A percentile compares a stretch with the other conserved stretches of the same genome.
phyloP scores from a whole-genome alignment of 1,140 invertebrate species.

The Zaprionus davidi region DNA sequence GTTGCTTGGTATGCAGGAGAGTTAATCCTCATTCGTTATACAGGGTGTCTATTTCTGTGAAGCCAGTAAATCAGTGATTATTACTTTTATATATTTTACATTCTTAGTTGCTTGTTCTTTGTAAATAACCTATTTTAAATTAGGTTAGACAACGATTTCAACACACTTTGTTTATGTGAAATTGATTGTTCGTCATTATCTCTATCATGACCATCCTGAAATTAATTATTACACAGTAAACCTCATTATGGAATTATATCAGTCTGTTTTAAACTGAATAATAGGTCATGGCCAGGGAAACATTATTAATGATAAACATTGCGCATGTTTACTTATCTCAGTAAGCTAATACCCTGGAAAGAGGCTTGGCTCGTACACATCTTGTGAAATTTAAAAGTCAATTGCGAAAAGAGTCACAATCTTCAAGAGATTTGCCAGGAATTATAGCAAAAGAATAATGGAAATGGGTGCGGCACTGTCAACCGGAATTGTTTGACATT shows the following conservation, averaged over 20 bases:
- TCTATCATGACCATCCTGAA: too few species aligned
- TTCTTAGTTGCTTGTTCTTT: too few species aligned
- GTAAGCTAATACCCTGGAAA: constrained; percentile 30
- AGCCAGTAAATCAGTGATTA: too few species aligned
- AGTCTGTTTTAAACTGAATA: constrained; percentile 12
- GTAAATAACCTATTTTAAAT: too few species aligned
- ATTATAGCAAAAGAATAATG: constrained; percentile 2
- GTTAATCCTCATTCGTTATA: background rate
- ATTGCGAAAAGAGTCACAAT: constrained; percentile 26
- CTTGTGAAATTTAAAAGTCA: constrained; percentile 53
- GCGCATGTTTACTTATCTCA: constrained; percentile 7
- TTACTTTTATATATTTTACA: too few species aligned
- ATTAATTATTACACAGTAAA: too few species aligned
- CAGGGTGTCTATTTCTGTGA: background rate
- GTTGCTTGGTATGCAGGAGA: constrained; percentile 1
- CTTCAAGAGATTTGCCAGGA: constrained; percentile 30
- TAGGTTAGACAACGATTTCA: too few species aligned
- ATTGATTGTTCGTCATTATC: too few species aligned
- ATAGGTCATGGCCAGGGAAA: constrained; percentile 49
- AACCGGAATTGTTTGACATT: constrained; percentile 20
- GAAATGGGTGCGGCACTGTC: constrained; percentile 36
- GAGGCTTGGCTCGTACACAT: constrained; percentile 34
- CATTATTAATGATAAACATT: background rate
- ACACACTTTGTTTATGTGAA: too few species aligned
- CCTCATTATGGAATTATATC: too few species aligned